Base-by-base conservation (phyloP, 1,140 invertebrate genomes). In the Zaprionus gabonicus region DNA sequence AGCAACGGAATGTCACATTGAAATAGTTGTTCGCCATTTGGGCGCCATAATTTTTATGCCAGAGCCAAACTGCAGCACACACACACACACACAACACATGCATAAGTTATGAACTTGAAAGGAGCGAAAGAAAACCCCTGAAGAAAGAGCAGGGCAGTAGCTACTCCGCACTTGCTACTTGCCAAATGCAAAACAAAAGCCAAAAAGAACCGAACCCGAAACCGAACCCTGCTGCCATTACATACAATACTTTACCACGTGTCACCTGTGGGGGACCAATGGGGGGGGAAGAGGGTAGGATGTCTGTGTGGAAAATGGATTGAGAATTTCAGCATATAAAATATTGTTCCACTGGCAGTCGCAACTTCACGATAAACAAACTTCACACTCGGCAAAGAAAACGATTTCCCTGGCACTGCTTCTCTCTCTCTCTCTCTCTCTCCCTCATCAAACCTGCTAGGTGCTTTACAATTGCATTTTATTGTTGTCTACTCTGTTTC, bases 51-150 rank as follows among this genome's bases (percentile, higher is more conserved):
- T 75, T 75, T 75, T 57, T 41, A 75, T 53, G 38, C 28, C 17
- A n/a, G 25, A 38, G 10, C 36, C 6, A 3, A 57, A 56, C 59
- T 49, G 34, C 58, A 44, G 38, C 23, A 25, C 23, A 60, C 20
- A n/a, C 15, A 53, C 4, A 59, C 38, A 28, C n/a, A 44, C 20
- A 38, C 15, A 70, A 57, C 57, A 71, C 77, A 79, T 79, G 55
- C 77, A 79, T 79, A 79, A 76, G 57, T 78, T 78, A 78, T 80
- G 62, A 71, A 76, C 67, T 78, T 34, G 46, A 34, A 55, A 63
- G 66, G 17, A 58, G 46, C 46, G n/a, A 12, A 23, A 51, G 20
- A 23, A 23, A 41, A 34, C 9, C 31, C 31, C 38, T n/a, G 38
- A 41, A 41, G 38, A 41, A 41, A 41, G 62, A 60, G 65, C 58